These are phyloP conservation scores for Sula dactylatra DNA, from an alignment of 2,113 vertebrate genomes.

Conservation along the genomic window DNA sequence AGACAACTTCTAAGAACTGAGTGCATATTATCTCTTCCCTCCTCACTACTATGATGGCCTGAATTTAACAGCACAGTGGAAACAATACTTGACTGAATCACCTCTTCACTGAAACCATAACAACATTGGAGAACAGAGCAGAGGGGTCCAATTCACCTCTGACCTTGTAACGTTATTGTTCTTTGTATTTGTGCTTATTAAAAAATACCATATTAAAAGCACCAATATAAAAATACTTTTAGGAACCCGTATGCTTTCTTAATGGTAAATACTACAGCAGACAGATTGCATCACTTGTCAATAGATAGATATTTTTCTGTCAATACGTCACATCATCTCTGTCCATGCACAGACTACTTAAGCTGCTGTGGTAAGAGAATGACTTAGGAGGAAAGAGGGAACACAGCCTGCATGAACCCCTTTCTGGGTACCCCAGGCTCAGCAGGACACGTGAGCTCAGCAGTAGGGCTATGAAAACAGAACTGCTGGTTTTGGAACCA, in stretches of 20 bases:
- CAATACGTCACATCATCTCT: not conserved
- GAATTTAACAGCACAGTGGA: not conserved
- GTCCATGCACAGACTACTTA: not conserved
- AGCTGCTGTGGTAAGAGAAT: not conserved
- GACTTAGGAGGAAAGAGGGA: not conserved
- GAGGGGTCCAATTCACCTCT: not conserved
- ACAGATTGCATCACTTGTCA: not conserved
- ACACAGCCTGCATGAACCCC: not conserved
- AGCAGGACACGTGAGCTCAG: fast-evolving
- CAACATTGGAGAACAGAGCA: not conserved
- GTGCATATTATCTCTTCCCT: not conserved
- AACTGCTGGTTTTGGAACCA: not conserved
- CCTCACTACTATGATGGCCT: not conserved
- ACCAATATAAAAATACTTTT: not conserved
- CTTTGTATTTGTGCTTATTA: not conserved
- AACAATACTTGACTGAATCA: not conserved
- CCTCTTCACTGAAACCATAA: not conserved
- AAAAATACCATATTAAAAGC: not conserved
- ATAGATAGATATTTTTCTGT: not conserved
- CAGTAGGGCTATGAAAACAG: not conserved
- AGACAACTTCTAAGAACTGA: not conserved
- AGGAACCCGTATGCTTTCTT: not conserved
- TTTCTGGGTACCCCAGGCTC: no score
- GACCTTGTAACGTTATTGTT: not conserved
- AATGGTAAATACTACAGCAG: not conserved